Base-by-base conservation (phyloP, 1,140 invertebrate species). In the Brachionus rotundiformis region DNA sequence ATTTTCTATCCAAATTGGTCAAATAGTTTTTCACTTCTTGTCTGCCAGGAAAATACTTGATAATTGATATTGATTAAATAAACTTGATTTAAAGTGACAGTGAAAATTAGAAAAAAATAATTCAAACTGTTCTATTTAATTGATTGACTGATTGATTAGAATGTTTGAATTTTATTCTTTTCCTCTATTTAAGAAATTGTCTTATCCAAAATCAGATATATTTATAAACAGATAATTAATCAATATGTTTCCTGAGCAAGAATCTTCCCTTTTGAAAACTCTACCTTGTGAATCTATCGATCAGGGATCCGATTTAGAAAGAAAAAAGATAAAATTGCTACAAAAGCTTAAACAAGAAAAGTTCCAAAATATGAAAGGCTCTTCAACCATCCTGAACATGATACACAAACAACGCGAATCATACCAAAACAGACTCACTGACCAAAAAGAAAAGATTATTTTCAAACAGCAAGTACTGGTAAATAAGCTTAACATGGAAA, bases 41-140 rank as follows among this genome's bases (percentile, higher is more conserved):
- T 23, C 80, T 54, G 27, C 61, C 80, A 5, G 80, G 80, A 65
- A 81, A 81, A 81, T 68, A 81, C 76, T 80, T 19, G n/a, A n/a
- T n/a, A 79, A 79, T 16, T 39, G 8, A 79, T 27, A 75, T 63
- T 63, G 6, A n/a, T 63, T 7, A 63, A 59, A 29, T 10, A 63
- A n/a, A 29, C n/a, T 29, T 27, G 59, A 31, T 6, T 63, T 27
- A 63, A 63, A 63, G 19, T 16, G 29, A 3, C 23, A n/a, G 2
- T 1, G n/a, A n/a, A 54, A 54, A 7, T 54, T 54, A 36, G 3
- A 5, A 36, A 36, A 36, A 36, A 36, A 36, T 5, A 36, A 5
- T 8, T 19, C 0, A 19, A 54, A 19, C 47, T 54, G 47, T 54
- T 23, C 16, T 7, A 49, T n/a, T n/a, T n/a, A n/a, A n/a, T n/a